Evolutionary conservation across 2,888 invertebrate genomes (phyloP).

Genomic region (Drosophila anceps): DNA sequence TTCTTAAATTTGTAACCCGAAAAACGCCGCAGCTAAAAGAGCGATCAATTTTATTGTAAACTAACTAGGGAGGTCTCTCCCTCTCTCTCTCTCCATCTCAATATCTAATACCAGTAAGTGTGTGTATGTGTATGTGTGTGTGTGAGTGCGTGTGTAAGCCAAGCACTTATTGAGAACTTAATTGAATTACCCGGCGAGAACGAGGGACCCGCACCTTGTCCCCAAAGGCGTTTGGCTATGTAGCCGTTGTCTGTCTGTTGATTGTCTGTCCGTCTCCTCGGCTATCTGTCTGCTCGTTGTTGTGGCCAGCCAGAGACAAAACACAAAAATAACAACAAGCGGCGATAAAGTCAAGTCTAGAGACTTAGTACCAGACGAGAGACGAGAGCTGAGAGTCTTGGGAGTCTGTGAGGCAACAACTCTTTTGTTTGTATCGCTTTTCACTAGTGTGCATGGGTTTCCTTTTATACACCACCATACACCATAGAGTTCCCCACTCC

Average conservation of each 20-base stretch:
- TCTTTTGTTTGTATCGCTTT: slow-evolving; percentile 77
- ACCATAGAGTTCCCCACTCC: slow-evolving; percentile 3
- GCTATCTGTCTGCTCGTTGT: slow-evolving; percentile 41
- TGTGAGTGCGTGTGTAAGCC: slow-evolving; percentile 56
- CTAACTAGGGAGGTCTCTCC: slow-evolving; percentile 65
- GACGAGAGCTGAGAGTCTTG: slow-evolving; percentile 11
- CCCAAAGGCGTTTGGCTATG: slow-evolving; percentile 61
- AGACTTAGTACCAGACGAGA: slow-evolving; percentile 4
- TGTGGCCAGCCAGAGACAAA: slow-evolving; percentile 57
- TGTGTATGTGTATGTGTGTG: slow-evolving; percentile 27
- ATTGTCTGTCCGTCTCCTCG: slow-evolving; percentile 21
- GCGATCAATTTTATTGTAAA: slow-evolving; percentile 75
- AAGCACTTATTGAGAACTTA: slow-evolving; percentile 76
- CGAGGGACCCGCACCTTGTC: slow-evolving; percentile 61
- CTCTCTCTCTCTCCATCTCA: not conserved
- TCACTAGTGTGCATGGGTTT: slow-evolving; percentile 55
- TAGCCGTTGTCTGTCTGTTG: slow-evolving; percentile 36
- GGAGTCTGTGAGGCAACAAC: slow-evolving; percentile 50
- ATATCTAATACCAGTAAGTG: slow-evolving; percentile 39
- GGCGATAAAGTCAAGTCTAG: slow-evolving; percentile 42
- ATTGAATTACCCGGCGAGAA: slow-evolving; percentile 69
- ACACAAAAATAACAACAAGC: slow-evolving; percentile 37
- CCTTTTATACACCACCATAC: slow-evolving; percentile 16
- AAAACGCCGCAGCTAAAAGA: slow-evolving; percentile 68
- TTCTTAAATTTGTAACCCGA: slow-evolving; percentile 70